Base-by-base conservation (phyloP, 2,888 invertebrate genomes). In the Coecobrya sp. region DNA sequence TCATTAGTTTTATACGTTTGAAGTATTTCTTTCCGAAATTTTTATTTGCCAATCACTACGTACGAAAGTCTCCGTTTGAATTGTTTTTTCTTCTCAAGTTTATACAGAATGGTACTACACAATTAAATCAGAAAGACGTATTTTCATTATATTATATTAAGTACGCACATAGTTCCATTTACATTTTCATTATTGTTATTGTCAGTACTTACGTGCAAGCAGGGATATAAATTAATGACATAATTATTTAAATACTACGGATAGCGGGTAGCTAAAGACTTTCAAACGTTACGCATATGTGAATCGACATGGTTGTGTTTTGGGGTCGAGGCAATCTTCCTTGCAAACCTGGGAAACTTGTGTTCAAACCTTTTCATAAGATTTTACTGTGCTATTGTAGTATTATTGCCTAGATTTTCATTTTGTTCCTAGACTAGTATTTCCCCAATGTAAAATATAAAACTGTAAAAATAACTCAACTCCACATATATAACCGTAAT, bases 241-340 rank as follows among this genome's bases (percentile, higher is more conserved):
- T 81, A 79, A 45, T 79, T 30, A 59, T 68, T 36, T 76, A 87
- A 87, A 27, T 73, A 68, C 19, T 45, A 84, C 89, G 30, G 45
- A 79, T 68, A 89, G 84, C 89, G 89, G 89, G 89, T 89, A 89
- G 89, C 68, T 62, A 88, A 89, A 89, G 84, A 84, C 89, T 89
- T 79, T 88, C 27, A 88, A 68, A 45, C 52, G 70, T 84, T 73
- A 76, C 36, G 49, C 19, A 42, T 30, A 89, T 59, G 89, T 84
- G 84, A 89, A 82, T 89, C 42, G 19, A 85, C 45, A 82, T 89
- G 89, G 89, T 89, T 89, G 89, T 89, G 89, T 81, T 88, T 45
- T 52, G 89, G 84, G 70, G 59, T 81, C 65, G 82, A 82, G 82
- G 89, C 81, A 89, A 89, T 89, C 89, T 89, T 89, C 89, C 89